A percentile compares a stretch with the other conserved stretches of the same genome.
phyloP scores from a whole-genome alignment of 2,888 invertebrate genomes.

The Pandemis heparana region DNA sequence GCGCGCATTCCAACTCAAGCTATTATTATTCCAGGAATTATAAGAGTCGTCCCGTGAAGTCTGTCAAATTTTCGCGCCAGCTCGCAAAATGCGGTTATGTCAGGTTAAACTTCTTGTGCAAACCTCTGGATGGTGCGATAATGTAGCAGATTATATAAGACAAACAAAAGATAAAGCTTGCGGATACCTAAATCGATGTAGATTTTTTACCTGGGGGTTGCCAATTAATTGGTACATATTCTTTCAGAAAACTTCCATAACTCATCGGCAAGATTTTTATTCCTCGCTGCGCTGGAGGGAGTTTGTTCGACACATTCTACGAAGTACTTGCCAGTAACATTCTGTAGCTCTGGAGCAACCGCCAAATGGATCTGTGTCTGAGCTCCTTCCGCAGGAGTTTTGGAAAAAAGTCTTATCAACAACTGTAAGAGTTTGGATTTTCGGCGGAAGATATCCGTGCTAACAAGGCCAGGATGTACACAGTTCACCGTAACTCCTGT shows the following conservation, averaged over 20 bases:
- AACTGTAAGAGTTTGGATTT: conserved; percentile 86
- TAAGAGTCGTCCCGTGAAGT: no score
- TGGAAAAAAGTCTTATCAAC: conserved; percentile 87
- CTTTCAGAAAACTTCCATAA: conserved; percentile 91
- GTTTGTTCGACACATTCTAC: conserved; percentile 88
- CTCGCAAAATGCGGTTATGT: no score
- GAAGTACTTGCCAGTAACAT: conserved; percentile 91
- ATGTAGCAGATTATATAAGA: not conserved
- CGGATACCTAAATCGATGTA: not conserved
- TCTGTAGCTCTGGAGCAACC: conserved; percentile 88
- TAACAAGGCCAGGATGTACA: conserved; percentile 92
- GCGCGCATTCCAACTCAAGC: no score
- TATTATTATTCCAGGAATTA: no score
- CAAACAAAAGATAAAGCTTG: not conserved
- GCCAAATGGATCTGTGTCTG: conserved; percentile 90
- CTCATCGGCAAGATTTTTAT: conserved; percentile 88
- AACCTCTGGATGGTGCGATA: no score
- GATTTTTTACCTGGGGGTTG: not conserved
- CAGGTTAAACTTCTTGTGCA: no score
- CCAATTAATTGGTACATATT: not conserved
- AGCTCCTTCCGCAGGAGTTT: conserved; percentile 89
- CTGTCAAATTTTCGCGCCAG: no score
- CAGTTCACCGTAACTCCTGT: conserved; percentile 91
- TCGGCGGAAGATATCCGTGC: conserved; percentile 91
- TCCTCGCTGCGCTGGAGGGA: conserved; percentile 83